A percentile compares a stretch with the other conserved stretches of the same genome.
Conservation (phyloP, 2,888 invertebrate species). For the Brachynemurus nebulosus region DNA sequence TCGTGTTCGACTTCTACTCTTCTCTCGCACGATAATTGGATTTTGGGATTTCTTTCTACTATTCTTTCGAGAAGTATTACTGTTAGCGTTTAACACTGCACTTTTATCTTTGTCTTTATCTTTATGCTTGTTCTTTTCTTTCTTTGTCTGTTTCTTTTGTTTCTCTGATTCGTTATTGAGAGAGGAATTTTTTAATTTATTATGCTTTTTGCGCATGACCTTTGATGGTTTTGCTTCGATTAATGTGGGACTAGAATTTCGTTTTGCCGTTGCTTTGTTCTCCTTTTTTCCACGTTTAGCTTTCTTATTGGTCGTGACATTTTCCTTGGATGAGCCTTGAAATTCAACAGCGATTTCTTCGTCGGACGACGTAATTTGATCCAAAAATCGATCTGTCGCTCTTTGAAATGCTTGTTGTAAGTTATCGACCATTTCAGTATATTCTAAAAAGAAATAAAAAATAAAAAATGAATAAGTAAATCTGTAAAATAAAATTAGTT, state of each 20-base stretch:
- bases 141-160: slow-evolving; percentile 23
- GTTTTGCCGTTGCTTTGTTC: slow-evolving; percentile 22
- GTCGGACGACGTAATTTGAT: slow-evolving; percentile 67
- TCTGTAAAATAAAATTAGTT: slow-evolving; percentile 6
- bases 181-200: slow-evolving; percentile 25
- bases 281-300: slow-evolving; percentile 18
- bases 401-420: slow-evolving; percentile 68
- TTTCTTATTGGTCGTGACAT: slow-evolving; percentile 18
- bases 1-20: slow-evolving; percentile 21
- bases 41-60: not conserved
- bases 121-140: slow-evolving; percentile 21
- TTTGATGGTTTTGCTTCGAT: slow-evolving; percentile 16
- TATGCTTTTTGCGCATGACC: slow-evolving; percentile 24
- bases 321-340: slow-evolving; percentile 22
- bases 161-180: slow-evolving; percentile 24
- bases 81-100: not conserved
- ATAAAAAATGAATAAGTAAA: slow-evolving; percentile 8
- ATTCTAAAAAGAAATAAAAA: slow-evolving; percentile 43
- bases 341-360: slow-evolving; percentile 59
- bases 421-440: slow-evolving; percentile 77
- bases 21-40: too few species aligned
- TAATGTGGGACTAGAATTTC: slow-evolving; percentile 7
- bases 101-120: not conserved
- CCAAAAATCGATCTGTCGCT: slow-evolving; percentile 69
- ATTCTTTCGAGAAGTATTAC: not conserved